These are phyloP conservation scores for Isotomurus palustris DNA, from an alignment of 2,888 invertebrate genomes.

Conservation along the genomic window DNA sequence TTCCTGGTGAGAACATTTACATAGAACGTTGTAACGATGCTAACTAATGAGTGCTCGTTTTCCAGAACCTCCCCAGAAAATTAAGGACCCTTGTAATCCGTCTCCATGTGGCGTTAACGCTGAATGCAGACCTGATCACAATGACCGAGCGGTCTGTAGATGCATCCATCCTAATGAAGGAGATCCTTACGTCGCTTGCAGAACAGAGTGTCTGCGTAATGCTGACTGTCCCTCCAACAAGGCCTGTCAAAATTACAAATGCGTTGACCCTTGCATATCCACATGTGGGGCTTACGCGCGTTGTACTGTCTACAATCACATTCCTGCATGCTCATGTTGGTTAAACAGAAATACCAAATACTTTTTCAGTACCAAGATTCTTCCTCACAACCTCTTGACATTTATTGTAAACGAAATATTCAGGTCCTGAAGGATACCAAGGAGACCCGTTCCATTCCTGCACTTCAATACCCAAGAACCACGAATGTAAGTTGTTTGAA, in stretches of 20 bases:
- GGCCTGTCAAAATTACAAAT: conserved; percentile 32
- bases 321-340: conserved; percentile 48
- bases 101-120: conserved; percentile 65
- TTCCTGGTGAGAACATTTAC: conserved; percentile 11
- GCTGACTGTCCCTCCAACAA: conserved; percentile 36
- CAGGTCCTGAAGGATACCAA: conserved; percentile 61
- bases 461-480: conserved; percentile 53
- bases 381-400: too few species aligned
- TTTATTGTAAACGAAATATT: conserved; percentile 43
- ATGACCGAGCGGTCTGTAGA: conserved; percentile 72
- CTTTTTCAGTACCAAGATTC: not conserved
- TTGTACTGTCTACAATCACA: conserved; percentile 57
- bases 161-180: conserved; percentile 78
- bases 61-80: conserved; percentile 13
- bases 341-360: too few species aligned
- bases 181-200: conserved; percentile 79
- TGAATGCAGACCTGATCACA: conserved; percentile 74
- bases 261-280: conserved; percentile 64
- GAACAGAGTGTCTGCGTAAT: conserved; percentile 65
- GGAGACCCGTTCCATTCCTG: conserved; percentile 83
- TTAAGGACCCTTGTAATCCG: conserved; percentile 51
- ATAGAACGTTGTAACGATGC: not conserved
- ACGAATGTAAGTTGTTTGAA: not conserved
- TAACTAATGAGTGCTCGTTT: not conserved
- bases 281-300: conserved; percentile 70